These are phyloP conservation scores for Rhineura floridana DNA, from an alignment of 2,113 vertebrate species.

Conservation along the genomic window DNA sequence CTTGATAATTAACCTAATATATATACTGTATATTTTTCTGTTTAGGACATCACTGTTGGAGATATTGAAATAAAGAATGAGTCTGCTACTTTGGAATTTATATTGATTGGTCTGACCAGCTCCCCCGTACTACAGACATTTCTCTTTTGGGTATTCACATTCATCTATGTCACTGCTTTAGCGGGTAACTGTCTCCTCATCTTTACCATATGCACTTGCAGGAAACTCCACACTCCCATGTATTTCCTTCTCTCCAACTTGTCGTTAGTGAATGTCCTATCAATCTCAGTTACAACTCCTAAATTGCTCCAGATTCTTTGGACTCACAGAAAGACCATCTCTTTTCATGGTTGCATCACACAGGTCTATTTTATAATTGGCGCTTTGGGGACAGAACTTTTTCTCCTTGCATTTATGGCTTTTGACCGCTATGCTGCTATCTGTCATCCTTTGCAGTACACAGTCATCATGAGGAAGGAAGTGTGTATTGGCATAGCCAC, in stretches of 20 bases:
- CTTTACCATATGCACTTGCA: no score
- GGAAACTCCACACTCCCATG: no score
- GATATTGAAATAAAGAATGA: background rate
- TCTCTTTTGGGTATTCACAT: constrained; percentile 14
- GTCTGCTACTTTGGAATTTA: background rate
- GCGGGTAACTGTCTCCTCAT: constrained; percentile 24
- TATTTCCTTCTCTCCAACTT: constrained; percentile 33
- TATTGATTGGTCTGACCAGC: background rate
- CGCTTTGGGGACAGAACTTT: constrained; percentile 30
- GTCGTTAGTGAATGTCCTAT: constrained; percentile 42
- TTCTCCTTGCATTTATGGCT: no score
- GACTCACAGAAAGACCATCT: no score
- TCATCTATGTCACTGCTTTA: background rate
- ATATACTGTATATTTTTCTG: no score
- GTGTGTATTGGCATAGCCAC: no score
- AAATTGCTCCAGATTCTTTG: constrained; percentile 40
- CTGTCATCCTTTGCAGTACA: no score
- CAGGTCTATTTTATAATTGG: constrained; percentile 51
- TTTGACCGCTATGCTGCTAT: no score
- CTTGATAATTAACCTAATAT: background rate
- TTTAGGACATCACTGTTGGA: background rate
- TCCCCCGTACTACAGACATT: constrained; percentile 15
- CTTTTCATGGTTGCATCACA: constrained; percentile 32
- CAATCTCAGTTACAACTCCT: constrained; percentile 55
- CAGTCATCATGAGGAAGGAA: no score